Evolutionary conservation across 1,140 invertebrate species (phyloP).

Genomic region (Aphelenchoides fujianensis): DNA sequence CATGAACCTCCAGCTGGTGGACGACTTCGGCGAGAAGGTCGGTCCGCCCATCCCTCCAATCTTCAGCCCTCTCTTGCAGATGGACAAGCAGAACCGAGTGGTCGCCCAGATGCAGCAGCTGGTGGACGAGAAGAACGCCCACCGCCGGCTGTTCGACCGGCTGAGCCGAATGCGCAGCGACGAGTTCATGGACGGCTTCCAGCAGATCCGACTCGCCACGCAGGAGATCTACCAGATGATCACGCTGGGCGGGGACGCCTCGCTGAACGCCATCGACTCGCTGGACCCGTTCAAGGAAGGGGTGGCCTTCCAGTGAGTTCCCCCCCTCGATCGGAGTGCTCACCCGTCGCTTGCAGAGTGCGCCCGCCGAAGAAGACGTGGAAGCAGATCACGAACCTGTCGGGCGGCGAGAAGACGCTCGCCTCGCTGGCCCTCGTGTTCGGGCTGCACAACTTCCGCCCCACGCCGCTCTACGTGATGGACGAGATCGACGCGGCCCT

Average conservation of each 20-base stretch:
- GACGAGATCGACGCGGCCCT: conserved; percentile 98
- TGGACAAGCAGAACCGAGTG: conserved; percentile 68
- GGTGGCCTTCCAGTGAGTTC: conserved; percentile 78
- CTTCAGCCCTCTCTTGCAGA: too few species aligned
- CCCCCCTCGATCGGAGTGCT: too few species aligned
- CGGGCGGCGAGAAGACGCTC: too few species aligned
- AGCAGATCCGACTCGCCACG: conserved; percentile 82
- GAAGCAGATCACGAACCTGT: too few species aligned
- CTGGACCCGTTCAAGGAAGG: conserved; percentile 94
- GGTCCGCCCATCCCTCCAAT: too few species aligned
- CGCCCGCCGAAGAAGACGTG: too few species aligned
- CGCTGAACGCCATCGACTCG: conserved; percentile 88
- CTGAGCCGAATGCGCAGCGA: conserved; percentile 70
- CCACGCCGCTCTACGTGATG: conserved; percentile 95
- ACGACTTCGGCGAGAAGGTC: too few species aligned
- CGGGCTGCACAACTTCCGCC: conserved; percentile 98
- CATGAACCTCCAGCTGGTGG: too few species aligned
- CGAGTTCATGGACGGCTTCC: conserved; percentile 87
- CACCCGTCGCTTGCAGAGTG: too few species aligned
- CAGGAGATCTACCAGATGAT: conserved; percentile 98
- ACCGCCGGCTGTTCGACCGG: conserved; percentile 73
- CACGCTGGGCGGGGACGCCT: conserved; percentile 93
- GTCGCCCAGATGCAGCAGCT: conserved; percentile 79
- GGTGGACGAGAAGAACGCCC: conserved; percentile 74
- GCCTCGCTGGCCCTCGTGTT: too few species aligned